Conservation (phyloP, 2,797 vertebrate species). For the Salarias fasciatus region DNA sequence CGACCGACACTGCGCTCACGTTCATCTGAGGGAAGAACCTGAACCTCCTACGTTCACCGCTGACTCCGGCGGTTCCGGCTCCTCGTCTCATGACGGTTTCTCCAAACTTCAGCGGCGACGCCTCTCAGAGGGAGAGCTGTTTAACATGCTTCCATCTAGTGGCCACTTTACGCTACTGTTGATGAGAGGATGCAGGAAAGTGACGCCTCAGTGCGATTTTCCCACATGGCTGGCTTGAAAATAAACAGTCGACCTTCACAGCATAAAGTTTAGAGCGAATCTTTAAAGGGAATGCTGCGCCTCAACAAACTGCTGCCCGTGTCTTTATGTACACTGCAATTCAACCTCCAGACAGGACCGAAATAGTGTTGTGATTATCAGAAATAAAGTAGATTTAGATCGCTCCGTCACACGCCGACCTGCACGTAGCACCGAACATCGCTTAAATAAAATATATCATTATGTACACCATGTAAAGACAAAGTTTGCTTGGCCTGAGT, state of each 20-base stretch:
- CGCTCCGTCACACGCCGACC: too few species aligned
- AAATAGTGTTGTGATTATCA: constrained; percentile 9
- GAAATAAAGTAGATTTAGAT: too few species aligned
- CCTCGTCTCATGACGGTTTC: constrained; percentile 64
- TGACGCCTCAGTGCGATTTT: neutral
- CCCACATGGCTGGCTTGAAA: neutral
- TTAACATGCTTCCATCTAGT: constrained; percentile 81
- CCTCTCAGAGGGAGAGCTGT: constrained; percentile 17
- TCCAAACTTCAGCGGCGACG: constrained; percentile 39
- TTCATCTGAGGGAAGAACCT: too few species aligned
- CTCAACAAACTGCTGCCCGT: neutral
- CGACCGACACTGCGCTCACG: too few species aligned
- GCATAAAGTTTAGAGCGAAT: neutral
- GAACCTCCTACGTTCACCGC: too few species aligned
- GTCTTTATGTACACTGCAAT: constrained; percentile 14
- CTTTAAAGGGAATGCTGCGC: neutral
- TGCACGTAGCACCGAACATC: neutral
- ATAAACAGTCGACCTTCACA: constrained; percentile 1
- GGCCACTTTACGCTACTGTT: constrained; percentile 53
- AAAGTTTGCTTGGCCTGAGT: neutral
- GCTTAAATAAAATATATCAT: constrained; percentile 11
- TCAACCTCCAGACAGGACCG: neutral
- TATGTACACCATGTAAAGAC: constrained; percentile 22
- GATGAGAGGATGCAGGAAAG: neutral
- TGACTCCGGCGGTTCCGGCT: too few species aligned